Percentiles rank a stretch among this genome's conserved stretches.
Conservation (phyloP, 2,888 invertebrate genomes). For the Entomobrya proxima region DNA sequence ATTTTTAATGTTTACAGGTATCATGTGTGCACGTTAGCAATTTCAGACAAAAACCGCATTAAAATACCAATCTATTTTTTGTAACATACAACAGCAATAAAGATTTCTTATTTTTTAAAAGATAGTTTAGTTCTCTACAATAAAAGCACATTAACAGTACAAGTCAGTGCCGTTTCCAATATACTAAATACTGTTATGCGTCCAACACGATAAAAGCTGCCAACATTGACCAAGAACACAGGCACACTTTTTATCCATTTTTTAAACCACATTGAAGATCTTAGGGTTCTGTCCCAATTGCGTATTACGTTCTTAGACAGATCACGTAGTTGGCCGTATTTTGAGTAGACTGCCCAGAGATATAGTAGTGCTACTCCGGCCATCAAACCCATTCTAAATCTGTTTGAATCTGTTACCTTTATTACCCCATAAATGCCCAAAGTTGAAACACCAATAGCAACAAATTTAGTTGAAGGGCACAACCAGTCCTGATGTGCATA, state of each 20-base stretch:
- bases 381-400: neutral
- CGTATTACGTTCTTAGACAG: neutral
- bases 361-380: neutral
- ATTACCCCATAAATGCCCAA: slow-evolving; percentile 1
- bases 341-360: neutral
- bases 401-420: neutral
- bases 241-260: neutral
- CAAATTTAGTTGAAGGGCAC: neutral
- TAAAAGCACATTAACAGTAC: neutral
- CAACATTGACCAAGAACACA: neutral
- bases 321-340: neutral
- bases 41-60: too few relatives aligned
- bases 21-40: too few relatives aligned
- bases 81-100: too few relatives aligned
- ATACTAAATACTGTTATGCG: neutral
- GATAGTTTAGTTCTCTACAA: too few relatives aligned
- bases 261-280: neutral
- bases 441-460: neutral
- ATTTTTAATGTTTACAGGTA: too few relatives aligned
- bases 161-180: neutral
- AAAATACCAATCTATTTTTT: too few relatives aligned
- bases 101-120: too few relatives aligned
- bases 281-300: too few relatives aligned
- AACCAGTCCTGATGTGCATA: neutral
- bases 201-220: neutral